A percentile compares a stretch with the other conserved stretches of the same genome.
These are phyloP conservation scores for Apotomis betuletana DNA, from an alignment of 2,888 invertebrate species.

Conservation along the genomic window DNA sequence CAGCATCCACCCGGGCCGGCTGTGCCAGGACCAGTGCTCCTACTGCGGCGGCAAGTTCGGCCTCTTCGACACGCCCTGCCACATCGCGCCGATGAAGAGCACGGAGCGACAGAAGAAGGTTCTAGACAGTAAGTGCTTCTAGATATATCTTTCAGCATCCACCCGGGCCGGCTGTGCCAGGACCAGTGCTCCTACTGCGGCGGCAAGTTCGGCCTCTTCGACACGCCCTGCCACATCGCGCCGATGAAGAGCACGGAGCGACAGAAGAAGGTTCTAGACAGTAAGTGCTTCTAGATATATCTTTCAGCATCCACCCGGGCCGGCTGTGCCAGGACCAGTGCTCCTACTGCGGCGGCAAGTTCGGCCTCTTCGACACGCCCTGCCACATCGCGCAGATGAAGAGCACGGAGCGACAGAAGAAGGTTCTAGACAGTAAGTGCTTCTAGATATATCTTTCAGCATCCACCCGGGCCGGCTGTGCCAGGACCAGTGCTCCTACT, in stretches of 20 bases:
- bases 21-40: slow-evolving; percentile 93
- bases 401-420: slow-evolving; percentile 89
- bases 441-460: too few relatives aligned
- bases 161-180: slow-evolving; percentile 91
- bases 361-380: slow-evolving; percentile 93
- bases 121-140: slow-evolving; percentile 88
- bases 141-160: too few relatives aligned
- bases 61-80: slow-evolving; percentile 92
- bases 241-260: slow-evolving; percentile 92
- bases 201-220: slow-evolving; percentile 93
- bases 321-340: slow-evolving; percentile 93
- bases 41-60: slow-evolving; percentile 95
- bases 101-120: slow-evolving; percentile 91
- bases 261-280: slow-evolving; percentile 90
- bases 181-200: slow-evolving; percentile 95
- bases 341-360: slow-evolving; percentile 93
- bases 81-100: slow-evolving; percentile 93
- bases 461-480: slow-evolving; percentile 92
- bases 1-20: slow-evolving; percentile 86
- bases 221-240: slow-evolving; percentile 94
- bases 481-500: slow-evolving; percentile 93
- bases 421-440: slow-evolving; percentile 89
- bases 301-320: slow-evolving; percentile 86
- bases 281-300: too few relatives aligned
- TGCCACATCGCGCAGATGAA: slow-evolving; percentile 95